Evolutionary conservation across 2,113 vertebrate species (phyloP), one percentile per base, ranked within the genome.

Genomic region (Pyrgilauda ruficollis): DNA sequence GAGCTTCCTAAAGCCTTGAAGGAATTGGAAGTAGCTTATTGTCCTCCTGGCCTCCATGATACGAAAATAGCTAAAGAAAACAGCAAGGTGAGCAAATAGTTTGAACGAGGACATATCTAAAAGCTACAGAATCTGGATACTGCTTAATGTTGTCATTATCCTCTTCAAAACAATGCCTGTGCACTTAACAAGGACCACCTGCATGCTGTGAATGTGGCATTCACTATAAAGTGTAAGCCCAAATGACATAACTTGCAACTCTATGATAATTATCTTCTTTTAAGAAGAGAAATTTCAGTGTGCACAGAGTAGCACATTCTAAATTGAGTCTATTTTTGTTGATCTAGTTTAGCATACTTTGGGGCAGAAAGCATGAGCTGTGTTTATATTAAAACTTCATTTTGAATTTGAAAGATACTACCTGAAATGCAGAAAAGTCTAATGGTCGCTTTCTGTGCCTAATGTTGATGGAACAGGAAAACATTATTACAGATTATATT

Each of bases 21-120:
- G 90, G 90, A 96, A 11, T 84, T 99, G 33, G 93, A 98, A 68
- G 53, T 92, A 61, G 75, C 97, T 91, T 94, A 97, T 83, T 98
- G 95, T 66, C 98, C 98, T 49, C 73, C 94, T 66, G 84, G 88
- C 19, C 37, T 98, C 41, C 80, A 85, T 4, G n/a, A 92, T 50
- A 93, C 95, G 91, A 95, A 94, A 91, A 96, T 97, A 55, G 69
- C 58, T 30, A 67, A 73, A 77, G 94, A 92, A 80, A 92, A 97
- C 74, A 18, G 78, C n/a, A 87, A 97, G 97, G 97, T 98, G 58
- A 96, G 77, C 37, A 87, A 86, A 78, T 2, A 56, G 2, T 82
- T 88, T 68, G 67, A 68, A 70, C 43, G 39, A 80, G 20, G 1
- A 1, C 1, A 0, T 75, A 31, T 75, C 16, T 82, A 79, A 77